Percentiles rank a stretch among this genome's conserved stretches.
phyloP scores from a whole-genome alignment of 2,113 vertebrate species.

The Tyrannus savana region DNA sequence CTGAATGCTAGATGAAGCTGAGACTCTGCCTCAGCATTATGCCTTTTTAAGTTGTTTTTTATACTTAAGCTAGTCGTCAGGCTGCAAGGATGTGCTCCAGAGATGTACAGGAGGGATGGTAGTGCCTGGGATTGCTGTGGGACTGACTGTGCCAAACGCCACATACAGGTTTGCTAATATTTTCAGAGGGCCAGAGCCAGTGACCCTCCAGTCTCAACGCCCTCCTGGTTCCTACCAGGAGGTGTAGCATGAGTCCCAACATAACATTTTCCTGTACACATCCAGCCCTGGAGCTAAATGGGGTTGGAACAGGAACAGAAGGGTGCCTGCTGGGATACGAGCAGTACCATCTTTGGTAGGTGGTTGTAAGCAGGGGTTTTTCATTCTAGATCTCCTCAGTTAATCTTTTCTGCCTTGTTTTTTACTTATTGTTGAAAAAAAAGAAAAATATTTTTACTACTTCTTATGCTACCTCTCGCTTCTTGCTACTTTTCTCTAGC shows the following conservation, averaged over 20 bases:
- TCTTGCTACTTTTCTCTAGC: not conserved
- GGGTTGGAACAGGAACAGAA: not conserved
- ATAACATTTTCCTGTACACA: not conserved
- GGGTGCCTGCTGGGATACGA: fast-evolving
- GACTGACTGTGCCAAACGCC: not conserved
- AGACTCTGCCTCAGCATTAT: not conserved
- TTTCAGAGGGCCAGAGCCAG: not conserved
- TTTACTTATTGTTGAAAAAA: not conserved
- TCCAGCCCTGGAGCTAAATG: not conserved
- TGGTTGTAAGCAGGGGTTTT: not conserved
- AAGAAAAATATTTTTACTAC: not conserved
- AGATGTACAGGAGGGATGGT: not conserved
- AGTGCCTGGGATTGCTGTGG: not conserved
- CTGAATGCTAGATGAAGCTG: not conserved
- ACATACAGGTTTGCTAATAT: fast-evolving
- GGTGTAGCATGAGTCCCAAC: fast-evolving
- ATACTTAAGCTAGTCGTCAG: not conserved
- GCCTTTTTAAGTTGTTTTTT: not conserved
- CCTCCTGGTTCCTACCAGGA: not conserved
- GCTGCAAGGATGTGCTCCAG: not conserved
- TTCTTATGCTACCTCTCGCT: not conserved
- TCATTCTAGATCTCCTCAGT: not conserved
- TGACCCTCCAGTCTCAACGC: no score
- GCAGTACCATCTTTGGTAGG: not conserved
- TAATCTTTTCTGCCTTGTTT: not conserved